Evolutionary conservation across 1,140 invertebrate species (phyloP), one percentile per base, ranked within the genome.

Genomic region (Cyclina sinensis): DNA sequence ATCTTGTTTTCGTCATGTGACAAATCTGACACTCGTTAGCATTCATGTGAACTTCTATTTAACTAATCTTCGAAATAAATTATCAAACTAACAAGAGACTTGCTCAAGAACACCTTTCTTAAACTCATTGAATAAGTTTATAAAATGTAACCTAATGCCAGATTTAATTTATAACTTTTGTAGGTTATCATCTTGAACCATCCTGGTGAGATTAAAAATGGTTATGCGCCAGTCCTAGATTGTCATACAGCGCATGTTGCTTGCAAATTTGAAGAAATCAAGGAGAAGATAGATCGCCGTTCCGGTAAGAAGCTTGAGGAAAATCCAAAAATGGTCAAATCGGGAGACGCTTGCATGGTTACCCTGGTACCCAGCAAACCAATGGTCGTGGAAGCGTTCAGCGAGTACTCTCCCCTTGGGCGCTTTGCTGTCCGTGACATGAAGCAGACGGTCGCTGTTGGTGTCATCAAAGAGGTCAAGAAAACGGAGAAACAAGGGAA

Each of bases 401-500:
- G 98, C 94, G 98, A 99, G 95, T 99, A 99, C 96, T 98, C 99
- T 92, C 99, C 99, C 86, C 97, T 99, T 91, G 99, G 99, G 92
- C 98, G 99, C 96, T 99, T 99, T 95, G 99, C 99, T 90, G 99
- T 99, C 30, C 98, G 99, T 96, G 99, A 99, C 96, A 99, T 99
- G 99, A 97, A 99, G 96, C 99, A 99, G 96, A 99, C 99, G 4
- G 99, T 99, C 32, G 99, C 99, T 92, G 99, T 99, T 86, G 99
- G 99, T 94, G 99, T 99, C 94, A 99, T 99, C 95, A 99, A 99
- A 93, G 83, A 88, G 24, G 95, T 96, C 0, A 88, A 91, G 70
- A 96, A 96, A 91, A 87, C 86, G 18, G 98, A 99, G 91, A 96
- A 96, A 84, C 96, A 97, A 89, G 98, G 98, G 93, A 99, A 99